phyloP scores from a whole-genome alignment of 2,797 vertebrate species.

The Eidolon dupreanum region DNA sequence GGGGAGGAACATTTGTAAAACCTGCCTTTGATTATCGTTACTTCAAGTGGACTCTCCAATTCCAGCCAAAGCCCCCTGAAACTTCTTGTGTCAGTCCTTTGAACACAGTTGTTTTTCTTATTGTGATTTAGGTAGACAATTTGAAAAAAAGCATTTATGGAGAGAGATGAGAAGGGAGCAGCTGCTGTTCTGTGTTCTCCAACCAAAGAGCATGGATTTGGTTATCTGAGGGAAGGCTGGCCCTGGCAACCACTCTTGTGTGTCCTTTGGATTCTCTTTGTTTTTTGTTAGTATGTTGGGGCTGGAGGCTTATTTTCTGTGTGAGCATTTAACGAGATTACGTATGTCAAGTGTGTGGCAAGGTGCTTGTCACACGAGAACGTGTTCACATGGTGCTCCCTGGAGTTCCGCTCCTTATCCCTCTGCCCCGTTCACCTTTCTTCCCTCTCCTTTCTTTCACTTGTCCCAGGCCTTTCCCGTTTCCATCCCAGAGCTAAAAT shows the following conservation, averaged over 20 bases:
- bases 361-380: accelerated
- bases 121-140: neutral
- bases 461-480: neutral
- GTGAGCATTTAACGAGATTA: neutral
- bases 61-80: neutral
- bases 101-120: neutral
- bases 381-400: neutral
- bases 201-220: neutral
- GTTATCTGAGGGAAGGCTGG: neutral
- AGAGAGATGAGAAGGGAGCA: neutral
- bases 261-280: neutral
- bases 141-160: neutral
- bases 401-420: neutral
- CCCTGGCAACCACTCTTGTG: neutral
- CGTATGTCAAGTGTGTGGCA: too few relatives aligned
- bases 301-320: neutral
- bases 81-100: neutral
- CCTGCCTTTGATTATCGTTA: neutral
- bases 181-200: neutral
- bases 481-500: neutral
- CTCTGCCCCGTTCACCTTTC: neutral
- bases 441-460: neutral
- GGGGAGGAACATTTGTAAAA: neutral
- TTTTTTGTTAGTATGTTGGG: neutral
- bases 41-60: neutral